These are phyloP conservation scores for Morone saxatilis DNA, from an alignment of 2,113 vertebrate species.

Conservation along the genomic window DNA sequence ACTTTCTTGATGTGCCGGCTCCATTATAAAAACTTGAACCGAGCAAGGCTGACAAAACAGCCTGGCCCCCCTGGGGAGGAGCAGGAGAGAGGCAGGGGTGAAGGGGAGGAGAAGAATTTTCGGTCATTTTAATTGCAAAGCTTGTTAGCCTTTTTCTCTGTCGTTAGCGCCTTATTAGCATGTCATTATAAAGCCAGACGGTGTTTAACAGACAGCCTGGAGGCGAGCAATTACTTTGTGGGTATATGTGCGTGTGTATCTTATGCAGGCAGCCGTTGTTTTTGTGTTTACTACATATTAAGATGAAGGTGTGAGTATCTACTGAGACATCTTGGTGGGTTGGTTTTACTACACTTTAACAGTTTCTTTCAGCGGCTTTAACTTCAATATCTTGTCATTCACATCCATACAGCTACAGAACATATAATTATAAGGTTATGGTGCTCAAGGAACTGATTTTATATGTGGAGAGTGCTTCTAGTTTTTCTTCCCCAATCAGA, in stretches of 20 bases:
- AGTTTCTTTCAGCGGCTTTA: background rate
- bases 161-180: slow-evolving; percentile 60
- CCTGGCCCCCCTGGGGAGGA: slow-evolving; percentile 1
- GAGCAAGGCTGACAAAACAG: slow-evolving; percentile 40
- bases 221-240: slow-evolving; percentile 18
- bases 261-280: slow-evolving; percentile 3
- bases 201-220: slow-evolving; percentile 56
- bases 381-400: background rate
- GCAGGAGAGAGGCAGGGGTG: background rate
- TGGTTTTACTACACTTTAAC: background rate
- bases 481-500: background rate
- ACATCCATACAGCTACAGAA: background rate
- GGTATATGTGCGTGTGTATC: slow-evolving; percentile 1
- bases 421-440: background rate
- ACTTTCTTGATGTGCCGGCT: slow-evolving; percentile 41
- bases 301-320: slow-evolving; percentile 1
- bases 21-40: slow-evolving; percentile 33
- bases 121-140: slow-evolving; percentile 64
- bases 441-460: background rate
- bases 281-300: slow-evolving; percentile 34
- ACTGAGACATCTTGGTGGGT: background rate
- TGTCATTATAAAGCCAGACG: slow-evolving; percentile 53
- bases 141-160: slow-evolving; percentile 43
- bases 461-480: background rate
- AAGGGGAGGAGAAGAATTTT: slow-evolving; percentile 34